phyloP scores from a whole-genome alignment of 2,113 vertebrate species.

The Vulpes ferrilata region DNA sequence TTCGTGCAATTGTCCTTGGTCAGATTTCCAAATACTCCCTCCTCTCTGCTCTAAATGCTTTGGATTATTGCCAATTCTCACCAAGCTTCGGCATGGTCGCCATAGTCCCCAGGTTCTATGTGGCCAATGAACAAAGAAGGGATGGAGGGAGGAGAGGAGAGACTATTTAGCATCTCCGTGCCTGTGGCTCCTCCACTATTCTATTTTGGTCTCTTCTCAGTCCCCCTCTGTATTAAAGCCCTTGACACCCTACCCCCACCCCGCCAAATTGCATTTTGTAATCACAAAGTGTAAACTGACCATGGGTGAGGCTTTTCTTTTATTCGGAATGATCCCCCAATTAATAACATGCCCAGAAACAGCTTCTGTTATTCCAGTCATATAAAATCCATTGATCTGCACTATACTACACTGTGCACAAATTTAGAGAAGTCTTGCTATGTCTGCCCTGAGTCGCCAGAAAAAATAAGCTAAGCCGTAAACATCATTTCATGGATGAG shows the following conservation, averaged over 20 bases:
- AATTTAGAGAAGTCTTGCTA: constrained; percentile 85
- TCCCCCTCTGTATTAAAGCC: constrained; percentile 45
- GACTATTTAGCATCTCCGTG: constrained; percentile 48
- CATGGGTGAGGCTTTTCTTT: constrained; percentile 69
- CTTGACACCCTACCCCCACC: neutral
- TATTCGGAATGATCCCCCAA: constrained; percentile 70
- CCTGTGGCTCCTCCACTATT: constrained; percentile 62
- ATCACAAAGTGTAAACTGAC: constrained; percentile 57
- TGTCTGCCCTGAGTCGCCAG: constrained; percentile 87
- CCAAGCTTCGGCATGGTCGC: constrained; percentile 72
- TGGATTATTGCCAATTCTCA: constrained; percentile 68
- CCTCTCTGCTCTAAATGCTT: constrained; percentile 66
- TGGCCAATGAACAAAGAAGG: constrained; percentile 69
- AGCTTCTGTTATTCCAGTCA: constrained; percentile 68
- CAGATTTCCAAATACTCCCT: constrained; percentile 70
- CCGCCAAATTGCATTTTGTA: constrained; percentile 49
- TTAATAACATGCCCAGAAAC: constrained; percentile 63
- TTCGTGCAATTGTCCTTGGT: constrained; percentile 63
- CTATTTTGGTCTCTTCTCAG: constrained; percentile 42
- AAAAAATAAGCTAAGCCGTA: constrained; percentile 85
- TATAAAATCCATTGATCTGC: constrained; percentile 74
- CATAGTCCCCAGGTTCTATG: constrained; percentile 71
- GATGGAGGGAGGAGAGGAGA: constrained; percentile 52
- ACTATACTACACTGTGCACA: constrained; percentile 78
- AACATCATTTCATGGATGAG: constrained; percentile 87